Base-by-base conservation (phyloP, 2,113 vertebrate genomes). In the Platysteira castanea region DNA sequence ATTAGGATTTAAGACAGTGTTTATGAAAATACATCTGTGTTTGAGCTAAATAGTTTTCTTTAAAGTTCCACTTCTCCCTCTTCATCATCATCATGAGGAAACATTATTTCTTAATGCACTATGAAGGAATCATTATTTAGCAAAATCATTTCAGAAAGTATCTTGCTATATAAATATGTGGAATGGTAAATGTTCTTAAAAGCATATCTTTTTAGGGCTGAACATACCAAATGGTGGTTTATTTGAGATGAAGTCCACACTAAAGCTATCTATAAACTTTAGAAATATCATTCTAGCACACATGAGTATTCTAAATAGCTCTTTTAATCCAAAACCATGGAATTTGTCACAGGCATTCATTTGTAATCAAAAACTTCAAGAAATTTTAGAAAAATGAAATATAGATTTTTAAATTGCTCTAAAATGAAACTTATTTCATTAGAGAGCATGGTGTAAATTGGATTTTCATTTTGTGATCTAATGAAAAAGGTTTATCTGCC, bases 401-500 rank as follows among this genome's bases (percentile, higher is more conserved):
- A 27, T 30, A 5, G 50, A 46, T 84, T 69, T 87, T 90, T 23
- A 30, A 83, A 75, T 84, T 44, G 28, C n/a, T 91, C 24, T 37
- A 49, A 95, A 83, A 81, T 89, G 52, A 71, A 83, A 35, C 23
- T 79, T 84, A 56, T 46, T 95, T 93, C 80, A 87, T 87, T 89
- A 87, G 60, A 68, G 39, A 95, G 23, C 33, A 65, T 41, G 16
- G 19, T 41, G 52, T 41, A 69, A 87, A 87, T 54, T 30, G 63
- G 47, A 79, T 77, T 96, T 93, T 93, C 27, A 35, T 81, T 92
- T 75, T 87, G 28, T 80, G 81, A 89, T 56, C 11, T 11, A 81
- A 85, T 89, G 47, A 75, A 78, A 86, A 89, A 80, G 35, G n/a
- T 87, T 96, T 96, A 91, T 95, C 73, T 76, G 41, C 54, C 69